Evolutionary conservation across 2,888 invertebrate species (phyloP).

Genomic region (Melanostoma scalare): DNA sequence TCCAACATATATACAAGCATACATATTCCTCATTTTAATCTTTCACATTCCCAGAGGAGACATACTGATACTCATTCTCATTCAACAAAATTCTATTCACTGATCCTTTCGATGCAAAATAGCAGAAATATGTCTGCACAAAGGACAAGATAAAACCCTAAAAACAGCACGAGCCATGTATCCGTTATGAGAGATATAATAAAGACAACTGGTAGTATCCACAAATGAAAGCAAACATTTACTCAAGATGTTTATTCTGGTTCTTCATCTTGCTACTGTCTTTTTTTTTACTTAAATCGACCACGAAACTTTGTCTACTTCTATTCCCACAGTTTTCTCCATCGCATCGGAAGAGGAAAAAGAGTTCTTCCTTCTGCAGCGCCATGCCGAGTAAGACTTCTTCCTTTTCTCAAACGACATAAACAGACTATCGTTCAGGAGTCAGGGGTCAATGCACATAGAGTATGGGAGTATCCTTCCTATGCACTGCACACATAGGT

Average conservation of each 20-base stretch:
- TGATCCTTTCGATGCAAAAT: conserved; percentile 24
- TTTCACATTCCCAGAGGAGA: conserved; percentile 7
- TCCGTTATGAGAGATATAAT: conserved; percentile 67
- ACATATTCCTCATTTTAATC: conserved; percentile 26
- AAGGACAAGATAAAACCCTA: conserved; percentile 44
- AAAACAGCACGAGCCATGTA: conserved; percentile 58
- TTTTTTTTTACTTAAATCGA: conserved; percentile 27
- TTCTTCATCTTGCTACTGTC: conserved; percentile 47
- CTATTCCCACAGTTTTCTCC: conserved; percentile 5
- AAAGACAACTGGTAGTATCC: conserved; percentile 69
- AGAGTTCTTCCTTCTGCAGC: conserved; percentile 20
- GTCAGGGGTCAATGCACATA: conserved; percentile 68
- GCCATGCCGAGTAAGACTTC: neutral
- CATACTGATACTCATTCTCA: conserved; percentile 11
- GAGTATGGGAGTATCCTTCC: conserved; percentile 14
- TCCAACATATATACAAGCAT: neutral
- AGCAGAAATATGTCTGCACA: conserved; percentile 6
- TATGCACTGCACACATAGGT: conserved; percentile 34
- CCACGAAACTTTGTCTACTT: conserved; percentile 43
- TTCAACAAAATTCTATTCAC: conserved; percentile 1
- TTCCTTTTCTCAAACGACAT: too few species aligned
- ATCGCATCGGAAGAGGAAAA: conserved; percentile 19
- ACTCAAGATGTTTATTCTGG: conserved; percentile 70
- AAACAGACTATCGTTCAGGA: neutral
- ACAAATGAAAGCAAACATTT: conserved; percentile 68